Evolutionary conservation across 2,797 vertebrate genomes (phyloP).

Genomic region (Diplodus sargus): DNA sequence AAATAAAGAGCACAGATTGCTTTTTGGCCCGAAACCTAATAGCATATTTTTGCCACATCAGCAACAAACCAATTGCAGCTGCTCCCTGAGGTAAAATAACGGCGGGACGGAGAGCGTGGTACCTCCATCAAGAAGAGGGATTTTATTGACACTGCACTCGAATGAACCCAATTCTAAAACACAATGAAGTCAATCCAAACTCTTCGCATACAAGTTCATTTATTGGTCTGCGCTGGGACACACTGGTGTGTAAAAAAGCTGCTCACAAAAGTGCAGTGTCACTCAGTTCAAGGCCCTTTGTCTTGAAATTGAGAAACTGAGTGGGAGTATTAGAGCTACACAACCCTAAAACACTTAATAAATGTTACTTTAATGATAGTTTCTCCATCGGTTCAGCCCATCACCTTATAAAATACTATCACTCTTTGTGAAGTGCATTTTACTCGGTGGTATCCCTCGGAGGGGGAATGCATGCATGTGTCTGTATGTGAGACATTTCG

Average conservation of each 20-base stretch:
- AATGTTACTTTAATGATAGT: conserved; percentile 44
- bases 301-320: conserved; percentile 39
- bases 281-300: conserved; percentile 41
- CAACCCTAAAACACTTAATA: conserved; percentile 48
- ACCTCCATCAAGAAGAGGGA: conserved; percentile 37
- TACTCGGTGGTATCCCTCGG: conserved; percentile 45
- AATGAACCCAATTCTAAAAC: conserved; percentile 54
- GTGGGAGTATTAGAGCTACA: conserved; percentile 33
- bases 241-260: conserved; percentile 14
- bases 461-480: conserved; percentile 45
- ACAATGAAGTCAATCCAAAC: conserved; percentile 29
- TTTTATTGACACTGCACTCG: conserved; percentile 55
- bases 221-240: conserved; percentile 36
- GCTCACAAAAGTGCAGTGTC: conserved; percentile 24
- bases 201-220: conserved; percentile 39
- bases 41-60: conserved; percentile 70
- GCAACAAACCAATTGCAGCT: conserved; percentile 74
- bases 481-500: conserved; percentile 27
- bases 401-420: conserved; percentile 32
- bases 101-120: conserved; percentile 18
- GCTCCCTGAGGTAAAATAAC: conserved; percentile 64
- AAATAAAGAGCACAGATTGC: conserved; percentile 73
- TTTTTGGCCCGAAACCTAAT: conserved; percentile 63
- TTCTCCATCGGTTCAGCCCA: conserved; percentile 19
- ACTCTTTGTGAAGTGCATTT: conserved; percentile 38